These are phyloP conservation scores for Mergus octosetaceus DNA, from an alignment of 2,797 vertebrate species.

Conservation along the genomic window DNA sequence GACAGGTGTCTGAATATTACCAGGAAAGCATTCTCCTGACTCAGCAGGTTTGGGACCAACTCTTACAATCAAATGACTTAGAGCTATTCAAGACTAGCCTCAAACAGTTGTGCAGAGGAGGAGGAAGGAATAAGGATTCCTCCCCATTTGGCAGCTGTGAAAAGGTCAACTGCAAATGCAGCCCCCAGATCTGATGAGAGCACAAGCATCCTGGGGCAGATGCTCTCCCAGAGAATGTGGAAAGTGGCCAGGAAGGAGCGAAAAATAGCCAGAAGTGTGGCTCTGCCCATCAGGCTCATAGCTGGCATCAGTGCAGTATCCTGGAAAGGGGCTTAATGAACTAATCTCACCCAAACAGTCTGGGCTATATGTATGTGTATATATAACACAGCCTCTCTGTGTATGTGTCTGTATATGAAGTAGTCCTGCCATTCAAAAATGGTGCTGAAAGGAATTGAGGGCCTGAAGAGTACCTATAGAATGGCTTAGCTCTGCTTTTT, in stretches of 20 bases:
- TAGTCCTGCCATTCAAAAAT: background rate
- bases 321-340: slow-evolving; percentile 7
- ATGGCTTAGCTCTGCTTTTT: background rate
- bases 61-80: slow-evolving; percentile 32
- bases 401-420: background rate
- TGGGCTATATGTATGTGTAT: background rate
- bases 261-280: slow-evolving; percentile 54
- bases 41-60: slow-evolving; percentile 16
- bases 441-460: background rate
- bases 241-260: slow-evolving; percentile 17
- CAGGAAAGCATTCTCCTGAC: slow-evolving; percentile 28
- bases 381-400: background rate
- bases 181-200: background rate
- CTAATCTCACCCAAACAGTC: background rate
- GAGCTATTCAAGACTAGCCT: slow-evolving; percentile 28
- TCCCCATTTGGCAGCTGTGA: slow-evolving; percentile 21
- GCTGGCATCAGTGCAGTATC: slow-evolving; percentile 1
- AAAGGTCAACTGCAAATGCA: slow-evolving; percentile 46
- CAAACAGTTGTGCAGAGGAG: slow-evolving; percentile 20
- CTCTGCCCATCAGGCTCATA: slow-evolving; percentile 27
- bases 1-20: slow-evolving; percentile 47
- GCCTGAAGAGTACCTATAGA: background rate
- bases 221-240: slow-evolving; percentile 21
- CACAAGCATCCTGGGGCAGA: background rate
- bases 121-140: slow-evolving; percentile 40